Base-by-base conservation (phyloP, 2,888 invertebrate genomes). In the Neelides folsomi region DNA sequence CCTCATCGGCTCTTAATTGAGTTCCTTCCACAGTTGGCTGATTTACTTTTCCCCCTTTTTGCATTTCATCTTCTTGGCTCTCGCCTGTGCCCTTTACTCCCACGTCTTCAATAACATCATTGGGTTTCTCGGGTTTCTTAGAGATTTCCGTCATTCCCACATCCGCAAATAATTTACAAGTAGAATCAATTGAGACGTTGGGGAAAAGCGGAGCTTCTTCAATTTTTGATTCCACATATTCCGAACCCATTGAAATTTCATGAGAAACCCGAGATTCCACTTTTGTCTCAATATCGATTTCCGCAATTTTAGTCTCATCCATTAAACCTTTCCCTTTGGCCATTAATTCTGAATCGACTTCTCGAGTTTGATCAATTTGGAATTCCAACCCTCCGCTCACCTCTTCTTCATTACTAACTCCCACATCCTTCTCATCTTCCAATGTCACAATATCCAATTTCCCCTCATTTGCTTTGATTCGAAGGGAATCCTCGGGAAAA, bases 391-490 rank as follows among this genome's bases (percentile, higher is more conserved):
- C 27, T 27, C 7, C 4, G n/a, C 27, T 53, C n/a, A 53, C 41
- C 35, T 34, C 50, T 18, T 50, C 15, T 54, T 50, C n/a, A 51
- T 55, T 20, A 52, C 47, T 40, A 6, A n/a, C 42, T 27, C 36
- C 12, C 16, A 16, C 47, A 38, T 45, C 50, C 49, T 6, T 41
- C 9, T 60, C 55, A 13, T 44, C 51, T 15, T 58, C 47, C 3
- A 59, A 41, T 1, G 44, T 40, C 27, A 54, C 54, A n/a, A 52
- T 52, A 35, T 62, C 55, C 38, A 50, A 41, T 4, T 55, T 51
- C n/a, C 52, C 55, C 16, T 40, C 54, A n/a, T 53, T 56, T 19
- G 58, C 57, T 15, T 49, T 55, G 5, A 55, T 43, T 47, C 49
- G 43, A 13, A 38, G 35, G 18, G 34, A 7, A 13, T 39, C 47